Evolutionary conservation across 2,797 vertebrate species (phyloP).

Genomic region (Gorsachius magnificus): DNA sequence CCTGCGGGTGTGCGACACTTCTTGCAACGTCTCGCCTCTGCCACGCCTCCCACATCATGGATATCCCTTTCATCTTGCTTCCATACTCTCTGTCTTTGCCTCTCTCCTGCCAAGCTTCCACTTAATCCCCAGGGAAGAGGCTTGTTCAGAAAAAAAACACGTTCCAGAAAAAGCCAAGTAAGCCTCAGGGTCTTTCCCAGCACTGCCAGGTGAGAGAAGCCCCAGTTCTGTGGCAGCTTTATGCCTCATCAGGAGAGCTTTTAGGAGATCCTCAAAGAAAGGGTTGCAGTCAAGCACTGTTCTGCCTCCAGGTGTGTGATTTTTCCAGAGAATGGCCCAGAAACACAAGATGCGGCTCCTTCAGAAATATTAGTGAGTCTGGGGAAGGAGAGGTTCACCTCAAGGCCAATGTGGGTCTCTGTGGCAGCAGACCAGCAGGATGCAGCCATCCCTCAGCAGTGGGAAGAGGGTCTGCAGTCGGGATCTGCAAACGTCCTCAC

Average conservation of each 20-base stretch:
- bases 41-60: rapidly evolving
- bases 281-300: no score
- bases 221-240: background rate
- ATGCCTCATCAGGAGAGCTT: no score
- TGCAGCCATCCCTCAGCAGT: background rate
- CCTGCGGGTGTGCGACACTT: background rate
- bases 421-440: background rate
- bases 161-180: background rate
- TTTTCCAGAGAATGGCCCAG: background rate
- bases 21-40: background rate
- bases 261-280: background rate
- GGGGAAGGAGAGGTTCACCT: background rate
- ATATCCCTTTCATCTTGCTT: background rate
- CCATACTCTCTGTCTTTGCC: background rate
- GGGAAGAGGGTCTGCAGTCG: background rate
- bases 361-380: background rate
- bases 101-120: background rate
- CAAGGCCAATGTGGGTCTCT: no score
- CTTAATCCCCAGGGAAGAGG: background rate
- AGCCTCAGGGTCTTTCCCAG: background rate
- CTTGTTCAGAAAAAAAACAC: background rate
- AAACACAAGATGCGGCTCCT: background rate
- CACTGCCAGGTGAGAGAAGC: background rate
- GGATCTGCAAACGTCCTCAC: background rate
- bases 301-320: background rate